phyloP scores from a whole-genome alignment of 2,888 invertebrate genomes.

The Thalpophila matura region DNA sequence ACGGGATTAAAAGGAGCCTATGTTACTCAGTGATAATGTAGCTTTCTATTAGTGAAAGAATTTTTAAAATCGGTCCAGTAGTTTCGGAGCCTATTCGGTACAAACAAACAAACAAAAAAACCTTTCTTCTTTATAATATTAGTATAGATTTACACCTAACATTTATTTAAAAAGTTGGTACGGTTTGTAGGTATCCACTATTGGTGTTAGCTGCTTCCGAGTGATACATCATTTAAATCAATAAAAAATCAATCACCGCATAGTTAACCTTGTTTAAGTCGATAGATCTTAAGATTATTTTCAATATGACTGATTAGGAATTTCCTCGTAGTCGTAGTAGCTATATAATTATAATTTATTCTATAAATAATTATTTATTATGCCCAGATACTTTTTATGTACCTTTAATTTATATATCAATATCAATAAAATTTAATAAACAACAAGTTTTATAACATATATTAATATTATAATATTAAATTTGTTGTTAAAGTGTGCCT shows the following conservation, averaged over 20 bases:
- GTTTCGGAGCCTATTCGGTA: no score
- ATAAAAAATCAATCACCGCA: background rate
- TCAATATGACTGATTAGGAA: background rate
- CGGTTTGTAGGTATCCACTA: no score
- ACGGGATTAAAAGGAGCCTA: no score
- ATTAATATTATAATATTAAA: slow-evolving; percentile 2
- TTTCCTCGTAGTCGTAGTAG: background rate
- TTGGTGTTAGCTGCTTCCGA: no score
- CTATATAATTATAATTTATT: background rate
- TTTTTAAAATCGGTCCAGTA: no score
- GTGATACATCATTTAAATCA: background rate
- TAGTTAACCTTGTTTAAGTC: background rate
- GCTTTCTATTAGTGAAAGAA: no score
- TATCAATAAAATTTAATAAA: slow-evolving; percentile 8
- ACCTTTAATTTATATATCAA: slow-evolving; percentile 11
- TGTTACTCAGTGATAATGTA: no score
- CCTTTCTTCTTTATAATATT: no score
- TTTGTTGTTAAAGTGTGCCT: background rate
- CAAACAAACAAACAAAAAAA: no score
- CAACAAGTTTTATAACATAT: slow-evolving; percentile 24
- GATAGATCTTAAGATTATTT: background rate
- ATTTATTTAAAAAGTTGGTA: no score
- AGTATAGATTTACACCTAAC: no score
- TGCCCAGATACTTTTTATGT: background rate
- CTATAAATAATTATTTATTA: background rate